Conservation (phyloP, 2,888 invertebrate species). For the Leucozona laternaria region DNA sequence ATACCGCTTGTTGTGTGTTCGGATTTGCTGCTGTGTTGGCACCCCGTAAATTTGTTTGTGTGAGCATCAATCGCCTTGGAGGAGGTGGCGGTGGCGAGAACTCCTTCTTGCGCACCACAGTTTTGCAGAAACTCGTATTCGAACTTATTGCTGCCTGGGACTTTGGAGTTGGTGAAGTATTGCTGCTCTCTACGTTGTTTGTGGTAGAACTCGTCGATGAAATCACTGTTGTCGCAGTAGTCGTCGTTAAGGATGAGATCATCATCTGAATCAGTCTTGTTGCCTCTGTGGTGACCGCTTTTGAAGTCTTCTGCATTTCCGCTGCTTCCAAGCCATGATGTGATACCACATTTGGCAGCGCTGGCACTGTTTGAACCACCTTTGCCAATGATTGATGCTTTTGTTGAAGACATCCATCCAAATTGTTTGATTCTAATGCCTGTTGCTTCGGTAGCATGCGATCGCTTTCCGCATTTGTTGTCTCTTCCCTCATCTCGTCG, state of each 20-base stretch:
- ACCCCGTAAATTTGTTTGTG: conserved; percentile 81
- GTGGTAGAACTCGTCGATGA: conserved; percentile 86
- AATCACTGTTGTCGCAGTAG: conserved; percentile 84
- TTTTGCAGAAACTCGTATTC: conserved; percentile 74
- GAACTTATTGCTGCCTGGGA: conserved; percentile 50
- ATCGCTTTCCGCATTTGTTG: conserved; percentile 71
- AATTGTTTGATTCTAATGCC: conserved; percentile 56
- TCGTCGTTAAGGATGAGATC: conserved; percentile 83
- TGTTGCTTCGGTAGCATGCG: conserved; percentile 36
- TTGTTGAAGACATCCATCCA: conserved; percentile 63
- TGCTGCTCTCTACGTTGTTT: conserved; percentile 85
- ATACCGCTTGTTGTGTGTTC: conserved; percentile 77
- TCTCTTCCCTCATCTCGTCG: conserved; percentile 79
- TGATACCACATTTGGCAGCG: conserved; percentile 57
- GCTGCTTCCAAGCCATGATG: conserved; percentile 16
- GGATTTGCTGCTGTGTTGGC: conserved; percentile 69
- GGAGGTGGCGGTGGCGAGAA: conserved; percentile 81
- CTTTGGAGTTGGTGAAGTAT: conserved; percentile 79
- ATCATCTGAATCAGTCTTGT: conserved; percentile 75
- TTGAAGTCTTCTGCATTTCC: conserved; percentile 15
- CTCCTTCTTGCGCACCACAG: conserved; percentile 76
- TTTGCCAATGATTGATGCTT: conserved; percentile 42
- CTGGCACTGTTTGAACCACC: conserved; percentile 36
- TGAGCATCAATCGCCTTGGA: conserved; percentile 82
- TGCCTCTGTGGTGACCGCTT: conserved; percentile 58